Evolutionary conservation across 64 coral and sea anemone genomes (phyloP), one percentile per base, ranked within the genome.

Genomic region (Actinia tenebrosa): DNA sequence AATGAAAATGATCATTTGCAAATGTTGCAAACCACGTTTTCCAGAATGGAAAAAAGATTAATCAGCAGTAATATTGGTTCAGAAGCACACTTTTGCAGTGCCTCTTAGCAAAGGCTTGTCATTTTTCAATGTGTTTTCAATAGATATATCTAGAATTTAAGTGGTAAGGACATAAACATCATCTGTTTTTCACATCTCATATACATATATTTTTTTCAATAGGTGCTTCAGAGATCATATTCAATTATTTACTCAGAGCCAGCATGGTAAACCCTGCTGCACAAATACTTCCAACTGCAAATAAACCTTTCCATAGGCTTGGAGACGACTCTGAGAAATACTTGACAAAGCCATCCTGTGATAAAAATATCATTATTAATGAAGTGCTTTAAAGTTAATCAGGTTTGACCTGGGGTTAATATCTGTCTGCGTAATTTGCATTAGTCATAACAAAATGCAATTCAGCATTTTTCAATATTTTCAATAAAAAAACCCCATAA

Each of bases 11-110:
- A 54, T 7, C 37, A 30, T 60, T 77, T 50, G 85, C 90, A 91
- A 91, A 91, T 91, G 79, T 91, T 91, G 90, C 90, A 87, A 91
- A 91, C 90, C 44, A 64, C 1, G 79, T 64, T 91, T 91, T 91
- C 90, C 60, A 44, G 22, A 44, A 71, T 18, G 47, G 54, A 53
- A 81, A 78, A 85, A 71, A 71, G 88, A 55, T 86, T n/a, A 44
- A 77, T 56, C 27, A 27, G 82, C 89, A 86, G 78, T 43, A 37
- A 37, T 53, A 52, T 14, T 22, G 43, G 47, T 45, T 71, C 53
- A 87, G 2, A 61, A 80, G 79, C 87, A 62, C 55, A 19, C 4
- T 64, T 63, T 54, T 60, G 11, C 77, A 82, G 42, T 37, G 17
- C 77, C 79, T 86, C 83, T 63, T 80, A 71, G 20, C 6, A 84